Conservation (phyloP, 1,140 invertebrate species). For the Tyrophagus putrescentiae region DNA sequence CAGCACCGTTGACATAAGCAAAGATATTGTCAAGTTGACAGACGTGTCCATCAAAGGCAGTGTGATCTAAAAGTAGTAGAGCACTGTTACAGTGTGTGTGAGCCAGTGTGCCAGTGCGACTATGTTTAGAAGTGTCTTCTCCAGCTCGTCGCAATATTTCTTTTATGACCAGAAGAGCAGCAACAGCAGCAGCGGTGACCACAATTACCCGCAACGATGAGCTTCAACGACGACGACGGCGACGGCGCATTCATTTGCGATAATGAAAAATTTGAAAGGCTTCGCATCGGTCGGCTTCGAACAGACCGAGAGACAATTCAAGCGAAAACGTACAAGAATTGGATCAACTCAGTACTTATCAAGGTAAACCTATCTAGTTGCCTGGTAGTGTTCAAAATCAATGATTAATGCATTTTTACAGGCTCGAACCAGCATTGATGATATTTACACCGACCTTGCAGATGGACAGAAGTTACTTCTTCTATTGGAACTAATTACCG, state of each 20-base stretch:
- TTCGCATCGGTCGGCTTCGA: slow-evolving; percentile 1
- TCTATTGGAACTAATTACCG: slow-evolving; percentile 95
- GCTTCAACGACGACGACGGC: not conserved
- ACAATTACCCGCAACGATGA: slow-evolving; percentile 10
- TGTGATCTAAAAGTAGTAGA: too few relatives aligned
- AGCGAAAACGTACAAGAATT: slow-evolving; percentile 96
- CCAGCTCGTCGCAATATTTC: too few relatives aligned
- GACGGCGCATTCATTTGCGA: not conserved
- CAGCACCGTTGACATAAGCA: too few relatives aligned
- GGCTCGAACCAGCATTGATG: slow-evolving; percentile 84
- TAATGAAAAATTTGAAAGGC: slow-evolving; percentile 16
- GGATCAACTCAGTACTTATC: slow-evolving; percentile 99
- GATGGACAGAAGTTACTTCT: slow-evolving; percentile 91
- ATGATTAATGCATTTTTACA: slow-evolving; percentile 20
- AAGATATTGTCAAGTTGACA: too few relatives aligned
- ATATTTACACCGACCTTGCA: slow-evolving; percentile 85
- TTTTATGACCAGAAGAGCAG: too few relatives aligned
- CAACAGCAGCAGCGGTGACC: too few relatives aligned
- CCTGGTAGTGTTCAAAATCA: not conserved
- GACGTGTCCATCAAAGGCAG: too few relatives aligned
- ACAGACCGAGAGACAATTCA: slow-evolving; percentile 65
- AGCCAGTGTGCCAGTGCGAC: too few relatives aligned
- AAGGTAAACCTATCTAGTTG: slow-evolving; percentile 58
- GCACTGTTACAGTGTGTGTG: too few relatives aligned
- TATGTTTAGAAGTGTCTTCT: too few relatives aligned